Percentiles rank a stretch among this genome's conserved stretches.
phyloP scores from a whole-genome alignment of 2,797 vertebrate genomes.

The Sebastes vulpes region DNA sequence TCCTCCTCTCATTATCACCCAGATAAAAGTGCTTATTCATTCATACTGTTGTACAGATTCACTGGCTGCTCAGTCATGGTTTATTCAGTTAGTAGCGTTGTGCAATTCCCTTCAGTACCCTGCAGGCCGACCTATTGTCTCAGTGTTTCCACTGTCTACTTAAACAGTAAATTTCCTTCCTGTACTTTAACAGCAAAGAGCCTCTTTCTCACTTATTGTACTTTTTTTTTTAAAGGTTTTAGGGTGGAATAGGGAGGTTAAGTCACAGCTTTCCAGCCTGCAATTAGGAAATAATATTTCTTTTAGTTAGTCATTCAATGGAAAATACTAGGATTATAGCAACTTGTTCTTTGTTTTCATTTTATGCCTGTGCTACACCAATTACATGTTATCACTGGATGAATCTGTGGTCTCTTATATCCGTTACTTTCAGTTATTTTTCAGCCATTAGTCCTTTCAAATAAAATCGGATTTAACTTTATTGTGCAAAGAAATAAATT shows the following conservation, averaged over 20 bases:
- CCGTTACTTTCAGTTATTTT: neutral
- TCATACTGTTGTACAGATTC: neutral
- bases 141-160: constrained; percentile 27
- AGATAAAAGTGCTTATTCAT: constrained; percentile 9
- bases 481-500: neutral
- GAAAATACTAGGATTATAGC: neutral
- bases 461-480: neutral
- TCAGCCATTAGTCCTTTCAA: neutral
- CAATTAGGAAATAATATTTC: neutral
- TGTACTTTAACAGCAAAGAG: neutral
- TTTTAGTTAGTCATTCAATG: neutral
- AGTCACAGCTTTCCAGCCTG: no score
- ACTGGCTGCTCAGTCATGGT: neutral
- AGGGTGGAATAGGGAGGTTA: no score
- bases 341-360: neutral
- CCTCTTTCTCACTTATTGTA: neutral
- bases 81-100: neutral
- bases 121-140: constrained; percentile 20
- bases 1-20: constrained; percentile 1
- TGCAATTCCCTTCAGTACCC: neutral
- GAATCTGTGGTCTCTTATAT: neutral
- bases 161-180: constrained; percentile 31
- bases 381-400: neutral
- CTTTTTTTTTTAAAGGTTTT: no score
- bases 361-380: neutral